Evolutionary conservation across 1,140 invertebrate genomes (phyloP).

Genomic region (Drosophila busckii): DNA sequence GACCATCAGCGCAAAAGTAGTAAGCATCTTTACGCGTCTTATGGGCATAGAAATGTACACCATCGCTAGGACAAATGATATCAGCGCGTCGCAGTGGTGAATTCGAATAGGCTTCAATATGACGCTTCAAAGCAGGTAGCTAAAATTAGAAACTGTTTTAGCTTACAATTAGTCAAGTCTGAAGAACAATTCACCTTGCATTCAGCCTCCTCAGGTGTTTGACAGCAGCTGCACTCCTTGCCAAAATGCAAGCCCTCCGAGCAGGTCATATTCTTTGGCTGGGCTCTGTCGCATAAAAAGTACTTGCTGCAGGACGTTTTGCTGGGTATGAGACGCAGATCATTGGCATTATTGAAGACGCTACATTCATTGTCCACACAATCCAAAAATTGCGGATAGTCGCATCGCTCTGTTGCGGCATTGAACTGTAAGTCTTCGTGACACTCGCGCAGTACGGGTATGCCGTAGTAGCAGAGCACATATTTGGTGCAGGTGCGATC

Average conservation of each 20-base stretch:
- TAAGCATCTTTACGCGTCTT: conserved; percentile 46
- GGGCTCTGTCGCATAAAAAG: conserved; percentile 56
- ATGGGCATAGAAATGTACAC: conserved; percentile 53
- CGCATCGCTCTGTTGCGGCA: conserved; percentile 60
- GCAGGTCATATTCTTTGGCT: conserved; percentile 31
- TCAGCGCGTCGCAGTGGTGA: conserved; percentile 25
- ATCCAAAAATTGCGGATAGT: conserved; percentile 63
- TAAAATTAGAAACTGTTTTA: neutral
- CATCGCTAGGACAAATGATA: conserved; percentile 37
- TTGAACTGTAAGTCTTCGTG: conserved; percentile 65
- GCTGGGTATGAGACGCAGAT: conserved; percentile 54
- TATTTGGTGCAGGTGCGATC: conserved; percentile 70
- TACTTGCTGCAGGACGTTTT: conserved; percentile 58
- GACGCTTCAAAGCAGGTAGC: conserved; percentile 35
- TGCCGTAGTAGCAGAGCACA: conserved; percentile 58
- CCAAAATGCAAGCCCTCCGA: conserved; percentile 51
- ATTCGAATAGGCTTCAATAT: conserved; percentile 21
- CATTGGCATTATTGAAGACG: conserved; percentile 36
- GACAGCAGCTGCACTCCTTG: conserved; percentile 55
- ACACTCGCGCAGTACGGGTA: conserved; percentile 55
- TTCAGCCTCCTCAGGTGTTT: conserved; percentile 39
- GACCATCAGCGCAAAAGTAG: conserved; percentile 57
- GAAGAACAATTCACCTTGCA: conserved; percentile 38
- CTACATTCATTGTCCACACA: conserved; percentile 68
- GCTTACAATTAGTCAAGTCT: no score